Percentiles rank a stretch among this genome's conserved stretches.
These are phyloP conservation scores for Chionis minor DNA, from an alignment of 2,113 vertebrate species.

Conservation along the genomic window DNA sequence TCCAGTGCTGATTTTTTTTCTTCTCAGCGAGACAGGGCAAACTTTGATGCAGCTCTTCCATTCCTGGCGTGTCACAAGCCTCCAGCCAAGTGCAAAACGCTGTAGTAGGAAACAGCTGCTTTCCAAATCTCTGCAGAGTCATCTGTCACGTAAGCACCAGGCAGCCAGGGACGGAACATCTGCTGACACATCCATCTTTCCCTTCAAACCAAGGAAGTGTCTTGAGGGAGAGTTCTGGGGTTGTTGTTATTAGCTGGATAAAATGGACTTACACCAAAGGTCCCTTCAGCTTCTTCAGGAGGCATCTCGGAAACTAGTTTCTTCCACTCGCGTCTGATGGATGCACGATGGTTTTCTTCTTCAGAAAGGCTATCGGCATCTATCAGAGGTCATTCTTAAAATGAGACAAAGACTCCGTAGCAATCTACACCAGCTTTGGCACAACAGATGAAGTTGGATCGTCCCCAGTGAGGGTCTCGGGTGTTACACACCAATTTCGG, in stretches of 20 bases:
- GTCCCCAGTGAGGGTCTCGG: neutral
- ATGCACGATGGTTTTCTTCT: neutral
- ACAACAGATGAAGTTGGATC: neutral
- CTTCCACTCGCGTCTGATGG: neutral
- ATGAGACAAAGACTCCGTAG: neutral
- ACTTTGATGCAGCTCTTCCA: neutral
- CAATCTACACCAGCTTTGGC: neutral
- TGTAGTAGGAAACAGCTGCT: slow-evolving; percentile 35
- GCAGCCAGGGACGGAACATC: neutral
- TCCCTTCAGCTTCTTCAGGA: neutral
- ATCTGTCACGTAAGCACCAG: neutral
- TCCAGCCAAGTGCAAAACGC: slow-evolving; percentile 7
- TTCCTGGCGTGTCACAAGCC: neutral
- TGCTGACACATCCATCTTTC: slow-evolving; percentile 32
- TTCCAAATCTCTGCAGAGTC: slow-evolving; percentile 14
- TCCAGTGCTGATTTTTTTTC: neutral
- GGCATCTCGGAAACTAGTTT: neutral
- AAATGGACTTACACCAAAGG: neutral
- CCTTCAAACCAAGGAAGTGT: neutral
- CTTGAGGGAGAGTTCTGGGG: neutral
- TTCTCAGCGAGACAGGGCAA: neutral
- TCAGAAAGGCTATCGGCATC: neutral
- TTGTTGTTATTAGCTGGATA: neutral
- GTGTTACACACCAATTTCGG: neutral
- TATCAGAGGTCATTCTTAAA: neutral